Evolutionary conservation across 2,797 vertebrate species (phyloP), one percentile per base, ranked within the genome.

Genomic region (Distichodus sexfasciatus): DNA sequence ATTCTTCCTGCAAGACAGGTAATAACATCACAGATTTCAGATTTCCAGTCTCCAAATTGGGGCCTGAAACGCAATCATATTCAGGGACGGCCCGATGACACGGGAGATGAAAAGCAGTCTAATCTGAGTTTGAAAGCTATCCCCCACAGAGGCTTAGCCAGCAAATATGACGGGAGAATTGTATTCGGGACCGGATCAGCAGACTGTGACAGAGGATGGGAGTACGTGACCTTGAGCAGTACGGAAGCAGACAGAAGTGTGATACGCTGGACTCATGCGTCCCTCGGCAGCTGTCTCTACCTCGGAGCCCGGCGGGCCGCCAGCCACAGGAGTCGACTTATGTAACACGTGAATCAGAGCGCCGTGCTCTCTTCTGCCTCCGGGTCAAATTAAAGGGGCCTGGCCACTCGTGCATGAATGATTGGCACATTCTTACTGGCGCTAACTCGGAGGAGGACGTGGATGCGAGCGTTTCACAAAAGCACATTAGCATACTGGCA

Each of bases 331-430:
- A 48, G 12, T 6, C 31, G n/a, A 26, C 47, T 61, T 61, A 44
- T 19, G 64, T 66, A 53, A 66, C 28, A 44, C 51, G 47, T 53
- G 54, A 72, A 54, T 66, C 55, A 58, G 28, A 66, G 57, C n/a
- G n/a, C n/a, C n/a, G n/a, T 41, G 28, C 44, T 61, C 40, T 41
- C 57, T 33, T 10, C 5, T 60, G 12, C 53, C 43, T 72, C 57
- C 43, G 50, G 43, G 26, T 58, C 46, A 72, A 50, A 64, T 64
- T 50, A 64, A 64, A 51, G 48, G 46, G 21, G n/a, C 29, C 35
- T 54, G 63, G 36, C 23, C 31, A 31, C 36, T 33, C 38, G 23
- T 50, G 46, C 38, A 36, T 35, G 38, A 2, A 53, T 36, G 36
- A 50, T 17, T 54, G 48, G 51, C 63, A 54, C 23, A 40, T 50